phyloP scores from a whole-genome alignment of 2,113 vertebrate species.

The Onychorhynchus coronatus region DNA sequence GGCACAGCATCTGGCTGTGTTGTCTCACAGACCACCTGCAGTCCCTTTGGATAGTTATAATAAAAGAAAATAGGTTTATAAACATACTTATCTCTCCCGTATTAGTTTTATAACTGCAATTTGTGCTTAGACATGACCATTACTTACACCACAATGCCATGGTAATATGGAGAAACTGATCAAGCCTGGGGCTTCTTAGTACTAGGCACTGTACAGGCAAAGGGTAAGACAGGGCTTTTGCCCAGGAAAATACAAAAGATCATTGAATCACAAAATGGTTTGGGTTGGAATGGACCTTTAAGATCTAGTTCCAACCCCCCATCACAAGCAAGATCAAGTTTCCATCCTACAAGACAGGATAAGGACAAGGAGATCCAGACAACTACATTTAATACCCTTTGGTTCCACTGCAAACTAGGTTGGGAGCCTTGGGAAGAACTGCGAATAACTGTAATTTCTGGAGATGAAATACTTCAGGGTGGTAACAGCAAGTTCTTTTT shows the following conservation, averaged over 20 bases:
- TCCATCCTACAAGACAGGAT: neutral
- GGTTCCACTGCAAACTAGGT: neutral
- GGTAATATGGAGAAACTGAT: neutral
- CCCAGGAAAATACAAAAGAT: neutral
- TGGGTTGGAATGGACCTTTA: neutral
- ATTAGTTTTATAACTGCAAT: neutral
- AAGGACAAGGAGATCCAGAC: neutral
- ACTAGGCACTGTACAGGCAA: neutral
- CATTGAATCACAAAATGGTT: neutral
- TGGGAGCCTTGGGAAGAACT: neutral
- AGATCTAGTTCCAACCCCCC: neutral
- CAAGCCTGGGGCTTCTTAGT: neutral
- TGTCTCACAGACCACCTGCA: conserved; percentile 92
- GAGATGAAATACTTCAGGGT: neutral
- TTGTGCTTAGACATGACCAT: neutral
- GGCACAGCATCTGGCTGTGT: conserved; percentile 81
- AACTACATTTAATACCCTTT: neutral
- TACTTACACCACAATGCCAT: neutral
- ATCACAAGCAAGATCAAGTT: neutral
- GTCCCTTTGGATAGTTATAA: conserved; percentile 73
- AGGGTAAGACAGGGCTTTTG: neutral
- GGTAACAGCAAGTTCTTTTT: neutral
- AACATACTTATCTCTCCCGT: neutral
- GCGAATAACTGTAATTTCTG: neutral
- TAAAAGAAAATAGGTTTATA: neutral